Evolutionary conservation across 2,113 vertebrate species (phyloP).

Genomic region (Centropristis striata): DNA sequence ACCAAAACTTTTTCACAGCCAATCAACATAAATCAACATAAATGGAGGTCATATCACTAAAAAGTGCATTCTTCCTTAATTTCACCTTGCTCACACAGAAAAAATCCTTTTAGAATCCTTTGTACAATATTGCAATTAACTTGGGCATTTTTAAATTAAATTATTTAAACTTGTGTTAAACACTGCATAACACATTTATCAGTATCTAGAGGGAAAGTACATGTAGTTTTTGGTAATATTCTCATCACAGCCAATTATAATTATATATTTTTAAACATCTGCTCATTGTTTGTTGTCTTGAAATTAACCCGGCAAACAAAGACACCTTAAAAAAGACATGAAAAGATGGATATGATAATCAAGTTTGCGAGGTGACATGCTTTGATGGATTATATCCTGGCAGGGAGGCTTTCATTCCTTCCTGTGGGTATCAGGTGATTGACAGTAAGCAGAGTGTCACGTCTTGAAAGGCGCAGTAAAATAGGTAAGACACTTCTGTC

Average conservation of each 20-base stretch:
- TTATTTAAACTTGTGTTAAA: no score
- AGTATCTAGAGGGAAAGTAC: not conserved
- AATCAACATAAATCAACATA: no score
- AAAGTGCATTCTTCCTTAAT: no score
- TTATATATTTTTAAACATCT: constrained; percentile 10
- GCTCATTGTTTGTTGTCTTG: constrained; percentile 44
- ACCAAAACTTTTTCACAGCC: no score
- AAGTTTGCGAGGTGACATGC: constrained; percentile 39
- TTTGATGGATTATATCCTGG: constrained; percentile 64
- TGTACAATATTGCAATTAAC: not conserved
- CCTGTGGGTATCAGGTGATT: constrained; percentile 41
- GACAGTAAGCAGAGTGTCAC: constrained; percentile 46
- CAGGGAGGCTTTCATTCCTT: constrained; percentile 49
- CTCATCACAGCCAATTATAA: constrained; percentile 22
- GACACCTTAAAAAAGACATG: constrained; percentile 35
- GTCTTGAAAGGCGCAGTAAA: constrained; percentile 7
- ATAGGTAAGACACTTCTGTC: constrained; percentile 22
- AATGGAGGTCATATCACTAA: no score
- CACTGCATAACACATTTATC: not conserved
- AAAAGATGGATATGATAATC: constrained; percentile 48
- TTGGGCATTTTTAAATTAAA: not conserved
- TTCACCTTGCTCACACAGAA: no score
- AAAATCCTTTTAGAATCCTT: no score
- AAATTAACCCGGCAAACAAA: constrained; percentile 51
- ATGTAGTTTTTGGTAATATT: not conserved